These are phyloP conservation scores for Drosophila anceps DNA, from an alignment of 2,888 invertebrate species.

Conservation along the genomic window DNA sequence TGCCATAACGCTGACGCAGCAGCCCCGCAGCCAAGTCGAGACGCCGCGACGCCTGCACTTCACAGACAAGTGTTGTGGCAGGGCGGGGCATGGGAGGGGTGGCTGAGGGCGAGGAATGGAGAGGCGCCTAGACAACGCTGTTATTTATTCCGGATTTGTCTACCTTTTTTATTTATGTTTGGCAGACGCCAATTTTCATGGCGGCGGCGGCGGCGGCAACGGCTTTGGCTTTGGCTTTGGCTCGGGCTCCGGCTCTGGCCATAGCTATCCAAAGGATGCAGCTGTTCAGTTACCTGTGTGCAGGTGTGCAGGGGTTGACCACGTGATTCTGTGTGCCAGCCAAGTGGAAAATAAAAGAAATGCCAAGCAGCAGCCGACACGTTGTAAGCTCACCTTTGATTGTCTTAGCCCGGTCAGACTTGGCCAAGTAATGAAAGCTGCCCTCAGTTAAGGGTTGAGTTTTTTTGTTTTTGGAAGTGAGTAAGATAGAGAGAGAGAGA, in stretches of 20 bases:
- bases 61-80: constrained; percentile 14
- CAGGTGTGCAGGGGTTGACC: constrained; percentile 42
- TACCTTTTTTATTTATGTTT: constrained; percentile 81
- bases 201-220: constrained; percentile 43
- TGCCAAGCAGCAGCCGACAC: constrained; percentile 42
- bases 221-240: constrained; percentile 38
- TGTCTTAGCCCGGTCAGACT: constrained; percentile 74
- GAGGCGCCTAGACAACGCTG: constrained; percentile 69
- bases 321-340: constrained; percentile 62
- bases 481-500: neutral
- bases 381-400: constrained; percentile 76
- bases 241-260: constrained; percentile 28
- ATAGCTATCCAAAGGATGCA: constrained; percentile 58
- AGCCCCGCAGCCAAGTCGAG: constrained; percentile 40
- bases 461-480: constrained; percentile 2
- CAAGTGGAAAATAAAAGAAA: constrained; percentile 74
- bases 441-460: constrained; percentile 33
- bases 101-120: too few species aligned
- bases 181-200: constrained; percentile 82
- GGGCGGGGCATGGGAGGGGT: rapidly evolving
- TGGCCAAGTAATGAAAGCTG: constrained; percentile 64
- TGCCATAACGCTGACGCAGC: constrained; percentile 78
- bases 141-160: constrained; percentile 82
- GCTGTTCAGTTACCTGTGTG: constrained; percentile 15
- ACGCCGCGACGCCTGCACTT: constrained; percentile 48